Base-by-base conservation (phyloP, 2,113 vertebrate genomes). In the Pseudorasbora parva region DNA sequence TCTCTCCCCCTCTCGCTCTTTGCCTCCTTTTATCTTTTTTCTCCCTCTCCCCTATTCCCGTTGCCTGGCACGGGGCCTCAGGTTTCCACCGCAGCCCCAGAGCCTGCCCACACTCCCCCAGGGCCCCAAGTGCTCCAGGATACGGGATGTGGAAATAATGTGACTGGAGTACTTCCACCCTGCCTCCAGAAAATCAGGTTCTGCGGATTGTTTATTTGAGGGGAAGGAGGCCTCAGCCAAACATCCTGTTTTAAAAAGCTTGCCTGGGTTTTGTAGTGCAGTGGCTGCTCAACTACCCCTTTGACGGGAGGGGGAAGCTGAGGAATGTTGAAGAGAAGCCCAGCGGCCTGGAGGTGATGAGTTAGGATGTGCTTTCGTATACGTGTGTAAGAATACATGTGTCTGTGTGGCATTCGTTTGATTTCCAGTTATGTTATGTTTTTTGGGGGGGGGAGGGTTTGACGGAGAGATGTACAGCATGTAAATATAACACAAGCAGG, bases 171-270 rank as follows among this genome's bases (percentile, higher is more conserved):
- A 89, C 92, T 95, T 95, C 94, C 95, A 93, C 94, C 92, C 91
- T 84, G 92, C 94, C 93, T 94, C 93, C 93, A 91, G 86, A 93
- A 96, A 96, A 94, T 94, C 92, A 95, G 94, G 92, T 93, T 93
- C 92, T 94, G 93, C 91, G 92, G 94, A 94, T 95, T 97, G 96
- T 97, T 98, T 97, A 96, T 96, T 95, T 95, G 95, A 95, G 95
- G 95, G 94, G 93, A 94, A 94, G 94, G 94, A 95, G 93, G 94
- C 94, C 93, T 94, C 93, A 90, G 94, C 93, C 95, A 96, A 96
- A 95, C 96, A 96, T 97, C 95, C 95, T 97, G 96, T 95, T 96
- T 96, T 95, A 94, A 94, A 93, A 94, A 93, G 90, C 87, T 92
- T 45, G 84, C 89, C 94, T 91, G 88, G 89, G 89, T 93, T 93